Evolutionary conservation across 2,888 invertebrate species (phyloP).

Genomic region (Dioctria rufipes): DNA sequence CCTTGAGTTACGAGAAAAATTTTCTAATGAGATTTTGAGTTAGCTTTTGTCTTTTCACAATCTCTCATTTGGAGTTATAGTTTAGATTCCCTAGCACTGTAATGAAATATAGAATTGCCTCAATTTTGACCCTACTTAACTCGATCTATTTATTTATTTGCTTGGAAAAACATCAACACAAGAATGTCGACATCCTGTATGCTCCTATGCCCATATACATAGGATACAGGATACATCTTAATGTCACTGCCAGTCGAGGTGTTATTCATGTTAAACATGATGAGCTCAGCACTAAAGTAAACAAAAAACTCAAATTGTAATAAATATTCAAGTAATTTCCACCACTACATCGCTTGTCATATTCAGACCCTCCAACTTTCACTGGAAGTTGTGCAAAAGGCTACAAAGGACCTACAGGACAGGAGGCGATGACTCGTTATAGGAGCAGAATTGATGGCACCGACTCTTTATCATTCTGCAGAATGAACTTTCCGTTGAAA

Average conservation of each 20-base stretch:
- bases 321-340: constrained; percentile 38
- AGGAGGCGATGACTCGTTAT: neutral
- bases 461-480: constrained; percentile 26
- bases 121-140: neutral
- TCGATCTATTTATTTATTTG: neutral
- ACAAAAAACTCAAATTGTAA: constrained; percentile 28
- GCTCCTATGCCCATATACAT: too few species aligned
- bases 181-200: too few species aligned
- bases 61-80: neutral
- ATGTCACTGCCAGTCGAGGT: neutral
- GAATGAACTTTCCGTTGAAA: constrained; percentile 27
- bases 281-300: neutral
- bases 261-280: constrained; percentile 4
- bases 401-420: neutral
- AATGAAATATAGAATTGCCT: neutral
- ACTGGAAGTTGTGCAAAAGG: constrained; percentile 11
- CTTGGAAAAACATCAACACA: too few species aligned
- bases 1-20: too few species aligned
- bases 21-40: too few species aligned
- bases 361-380: constrained; percentile 23
- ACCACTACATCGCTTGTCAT: constrained; percentile 13
- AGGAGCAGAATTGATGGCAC: constrained; percentile 35
- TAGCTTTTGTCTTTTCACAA: neutral
- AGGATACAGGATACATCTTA: neutral
- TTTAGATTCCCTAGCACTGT: neutral